Conservation (phyloP, 2,113 vertebrate species). For the Protobothrops mucrosquamatus region DNA sequence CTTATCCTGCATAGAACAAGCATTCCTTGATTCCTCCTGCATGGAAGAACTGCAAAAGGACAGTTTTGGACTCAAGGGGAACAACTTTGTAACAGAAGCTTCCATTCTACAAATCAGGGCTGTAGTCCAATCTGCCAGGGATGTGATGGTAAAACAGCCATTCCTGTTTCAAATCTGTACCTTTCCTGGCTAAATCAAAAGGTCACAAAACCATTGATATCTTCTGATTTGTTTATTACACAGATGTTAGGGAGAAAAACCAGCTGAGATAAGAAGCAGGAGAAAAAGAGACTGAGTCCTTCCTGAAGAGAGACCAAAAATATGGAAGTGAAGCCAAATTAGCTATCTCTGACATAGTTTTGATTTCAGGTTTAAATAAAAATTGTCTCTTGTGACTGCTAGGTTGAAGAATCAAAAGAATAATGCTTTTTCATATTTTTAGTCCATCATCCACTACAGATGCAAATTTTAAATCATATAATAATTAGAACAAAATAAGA, state of each 20-base stretch:
- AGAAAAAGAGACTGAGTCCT: background rate
- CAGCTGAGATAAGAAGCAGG: background rate
- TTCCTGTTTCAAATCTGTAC: background rate
- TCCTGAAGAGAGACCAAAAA: background rate
- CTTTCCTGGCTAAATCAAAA: background rate
- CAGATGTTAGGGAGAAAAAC: background rate
- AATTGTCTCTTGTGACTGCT: background rate
- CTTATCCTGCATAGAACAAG: background rate
- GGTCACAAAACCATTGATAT: background rate
- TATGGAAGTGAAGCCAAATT: background rate
- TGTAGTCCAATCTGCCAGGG: background rate
- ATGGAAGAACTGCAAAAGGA: background rate
- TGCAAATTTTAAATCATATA: slow-evolving; percentile 2
- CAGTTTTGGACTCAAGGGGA: background rate
- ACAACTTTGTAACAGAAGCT: background rate
- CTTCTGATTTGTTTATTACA: background rate
- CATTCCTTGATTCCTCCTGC: background rate
- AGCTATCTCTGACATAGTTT: background rate
- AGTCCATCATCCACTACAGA: slow-evolving; percentile 7
- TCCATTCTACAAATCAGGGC: background rate
- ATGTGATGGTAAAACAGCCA: background rate
- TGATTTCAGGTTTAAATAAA: background rate
- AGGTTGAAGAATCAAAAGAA: background rate
- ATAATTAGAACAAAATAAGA: slow-evolving; percentile 16
- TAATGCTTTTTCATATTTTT: background rate